These are phyloP conservation scores for Atta colombica DNA, from an alignment of 1,140 invertebrate species.

Conservation along the genomic window DNA sequence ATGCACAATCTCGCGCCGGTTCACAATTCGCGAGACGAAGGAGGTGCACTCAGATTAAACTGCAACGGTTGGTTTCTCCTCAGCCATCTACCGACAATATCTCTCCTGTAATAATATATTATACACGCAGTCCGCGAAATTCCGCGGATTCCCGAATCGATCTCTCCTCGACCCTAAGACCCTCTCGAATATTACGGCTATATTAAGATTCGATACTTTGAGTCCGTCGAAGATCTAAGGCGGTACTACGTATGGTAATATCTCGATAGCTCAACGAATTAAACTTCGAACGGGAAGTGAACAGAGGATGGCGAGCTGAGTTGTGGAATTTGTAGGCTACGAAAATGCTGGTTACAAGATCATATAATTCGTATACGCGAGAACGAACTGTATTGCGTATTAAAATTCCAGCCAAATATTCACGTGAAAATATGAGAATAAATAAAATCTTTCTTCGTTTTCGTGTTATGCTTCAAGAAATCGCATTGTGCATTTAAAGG, in stretches of 20 bases:
- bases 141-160: conserved; percentile 22
- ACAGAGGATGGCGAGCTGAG: neutral
- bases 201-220: conserved; percentile 44
- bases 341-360: neutral
- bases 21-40: neutral
- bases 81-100: conserved; percentile 21
- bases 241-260: conserved; percentile 11
- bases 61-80: conserved; percentile 17
- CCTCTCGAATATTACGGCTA: conserved; percentile 39
- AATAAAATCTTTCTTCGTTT: neutral
- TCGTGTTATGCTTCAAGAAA: neutral
- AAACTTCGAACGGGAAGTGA: conserved; percentile 8
- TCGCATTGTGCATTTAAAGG: neutral
- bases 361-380: neutral
- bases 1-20: neutral
- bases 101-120: conserved; percentile 39
- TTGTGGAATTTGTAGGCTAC: conserved; percentile 1
- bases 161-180: neutral
- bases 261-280: conserved; percentile 20
- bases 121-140: conserved; percentile 45
- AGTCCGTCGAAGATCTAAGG: conserved; percentile 18
- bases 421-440: neutral
- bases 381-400: neutral
- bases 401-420: conserved; percentile 37
- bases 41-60: conserved; percentile 42